Conservation (phyloP, 1,140 invertebrate genomes). For the Polypedilum vanderplanki region DNA sequence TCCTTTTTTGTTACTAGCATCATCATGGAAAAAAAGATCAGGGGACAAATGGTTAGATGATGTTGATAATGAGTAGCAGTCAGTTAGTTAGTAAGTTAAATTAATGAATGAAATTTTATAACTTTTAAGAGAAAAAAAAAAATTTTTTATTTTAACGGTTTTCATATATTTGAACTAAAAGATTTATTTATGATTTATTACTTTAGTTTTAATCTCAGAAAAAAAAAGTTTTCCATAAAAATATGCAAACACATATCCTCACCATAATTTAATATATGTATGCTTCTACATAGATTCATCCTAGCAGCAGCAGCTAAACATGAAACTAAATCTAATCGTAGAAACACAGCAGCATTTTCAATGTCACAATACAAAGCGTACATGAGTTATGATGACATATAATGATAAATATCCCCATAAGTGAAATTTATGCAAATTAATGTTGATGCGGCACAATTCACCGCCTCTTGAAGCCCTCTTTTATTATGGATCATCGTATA, state of each 20-base stretch:
- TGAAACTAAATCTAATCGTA: neutral
- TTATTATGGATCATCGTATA: neutral
- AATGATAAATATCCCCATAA: slow-evolving; percentile 7
- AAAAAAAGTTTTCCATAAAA: neutral
- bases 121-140: too few species aligned
- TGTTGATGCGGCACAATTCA: slow-evolving; percentile 10
- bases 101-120: too few species aligned
- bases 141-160: neutral
- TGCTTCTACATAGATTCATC: neutral
- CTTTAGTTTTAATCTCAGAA: neutral
- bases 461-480: neutral
- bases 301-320: neutral
- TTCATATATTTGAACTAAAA: neutral
- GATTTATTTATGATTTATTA: neutral
- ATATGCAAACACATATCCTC: neutral
- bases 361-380: neutral
- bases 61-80: too few species aligned
- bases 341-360: neutral
- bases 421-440: slow-evolving; percentile 19
- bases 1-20: too few species aligned
- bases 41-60: too few species aligned
- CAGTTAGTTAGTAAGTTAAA: too few species aligned
- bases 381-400: slow-evolving; percentile 6
- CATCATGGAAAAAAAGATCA: too few species aligned
- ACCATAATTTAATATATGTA: neutral